Conservation (phyloP, 2,113 vertebrate species). For the Lophius piscatorius region DNA sequence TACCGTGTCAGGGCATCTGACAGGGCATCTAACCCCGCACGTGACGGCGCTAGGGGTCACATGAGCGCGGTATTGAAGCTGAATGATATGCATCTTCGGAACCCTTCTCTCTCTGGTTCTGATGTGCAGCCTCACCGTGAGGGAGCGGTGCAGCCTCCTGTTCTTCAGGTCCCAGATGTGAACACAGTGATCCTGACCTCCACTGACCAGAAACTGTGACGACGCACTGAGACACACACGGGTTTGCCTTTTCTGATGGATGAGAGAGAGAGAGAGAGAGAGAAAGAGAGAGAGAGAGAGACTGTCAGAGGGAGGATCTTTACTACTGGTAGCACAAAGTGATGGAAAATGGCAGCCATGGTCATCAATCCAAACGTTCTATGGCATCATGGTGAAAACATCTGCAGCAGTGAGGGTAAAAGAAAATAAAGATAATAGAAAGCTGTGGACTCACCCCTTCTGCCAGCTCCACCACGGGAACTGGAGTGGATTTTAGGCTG, state of each 20-base stretch:
- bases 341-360: no score
- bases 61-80: no score
- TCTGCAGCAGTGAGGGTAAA: neutral
- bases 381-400: no score
- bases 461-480: slow-evolving; percentile 88
- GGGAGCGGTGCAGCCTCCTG: slow-evolving; percentile 87
- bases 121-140: slow-evolving; percentile 84
- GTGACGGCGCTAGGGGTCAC: no score
- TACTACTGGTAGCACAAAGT: no score
- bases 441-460: slow-evolving; percentile 87
- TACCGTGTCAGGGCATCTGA: no score
- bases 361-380: no score
- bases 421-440: neutral
- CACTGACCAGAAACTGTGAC: slow-evolving; percentile 88
- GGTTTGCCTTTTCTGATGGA: slow-evolving; percentile 89
- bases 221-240: slow-evolving; percentile 88
- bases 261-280: neutral
- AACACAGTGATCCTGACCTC: slow-evolving; percentile 90
- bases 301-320: no score
- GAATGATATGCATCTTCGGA: no score
- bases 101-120: no score
- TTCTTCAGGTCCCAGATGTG: slow-evolving; percentile 98
- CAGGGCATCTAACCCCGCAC: no score
- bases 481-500: slow-evolving; percentile 87
- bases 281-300: no score